Evolutionary conservation across 2,113 vertebrate genomes (phyloP).

Genomic region (Carettochelys insculpta): DNA sequence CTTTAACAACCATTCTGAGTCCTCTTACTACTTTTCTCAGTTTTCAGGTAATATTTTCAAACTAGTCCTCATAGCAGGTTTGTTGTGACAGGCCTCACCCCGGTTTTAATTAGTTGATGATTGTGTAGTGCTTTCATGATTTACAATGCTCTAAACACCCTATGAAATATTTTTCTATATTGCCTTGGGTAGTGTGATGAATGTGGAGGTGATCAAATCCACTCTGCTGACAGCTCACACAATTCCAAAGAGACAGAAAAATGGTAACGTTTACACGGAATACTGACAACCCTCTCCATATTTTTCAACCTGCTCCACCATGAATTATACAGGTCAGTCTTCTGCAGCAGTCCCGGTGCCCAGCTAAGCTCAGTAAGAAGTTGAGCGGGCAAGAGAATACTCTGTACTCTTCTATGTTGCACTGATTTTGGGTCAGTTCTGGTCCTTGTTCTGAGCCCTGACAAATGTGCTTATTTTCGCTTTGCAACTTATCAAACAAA

Average conservation of each 20-base stretch:
- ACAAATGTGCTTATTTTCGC: not conserved
- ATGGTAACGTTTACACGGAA: not conserved
- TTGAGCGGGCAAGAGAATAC: not conserved
- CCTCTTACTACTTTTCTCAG: not conserved
- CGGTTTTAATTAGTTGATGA: not conserved
- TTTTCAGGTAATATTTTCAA: not conserved
- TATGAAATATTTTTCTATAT: not conserved
- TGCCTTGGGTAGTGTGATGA: not conserved
- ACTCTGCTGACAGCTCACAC: not conserved
- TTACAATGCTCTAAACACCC: not conserved
- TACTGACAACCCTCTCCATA: not conserved
- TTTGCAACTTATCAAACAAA: not conserved
- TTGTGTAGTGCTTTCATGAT: not conserved
- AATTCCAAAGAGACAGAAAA: not conserved
- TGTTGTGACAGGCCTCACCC: not conserved
- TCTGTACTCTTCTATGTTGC: not conserved
- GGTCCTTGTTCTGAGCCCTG: not conserved
- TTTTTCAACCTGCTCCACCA: not conserved
- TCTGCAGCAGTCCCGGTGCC: not conserved
- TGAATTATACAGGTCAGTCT: not conserved
- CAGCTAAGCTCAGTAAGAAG: not conserved
- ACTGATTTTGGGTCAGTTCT: not conserved
- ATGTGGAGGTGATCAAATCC: not conserved
- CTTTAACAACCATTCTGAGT: not conserved
- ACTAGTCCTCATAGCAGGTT: not conserved